A percentile compares a stretch with the other conserved stretches of the same genome.
Evolutionary conservation across 2,888 invertebrate species (phyloP).

Genomic region (Drepanosiphum platanoidis): DNA sequence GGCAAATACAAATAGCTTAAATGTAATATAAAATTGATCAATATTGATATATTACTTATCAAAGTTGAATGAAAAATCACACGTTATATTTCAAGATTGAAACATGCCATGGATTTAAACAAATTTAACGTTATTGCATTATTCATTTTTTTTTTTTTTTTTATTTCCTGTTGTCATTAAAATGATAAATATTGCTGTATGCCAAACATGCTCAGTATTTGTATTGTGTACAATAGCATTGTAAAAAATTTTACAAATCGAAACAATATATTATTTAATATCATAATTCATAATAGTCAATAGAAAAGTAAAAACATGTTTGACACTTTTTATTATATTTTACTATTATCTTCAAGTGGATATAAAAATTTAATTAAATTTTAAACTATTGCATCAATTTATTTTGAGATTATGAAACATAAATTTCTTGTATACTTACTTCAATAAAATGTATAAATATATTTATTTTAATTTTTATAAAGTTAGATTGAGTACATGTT

Average conservation of each 20-base stretch:
- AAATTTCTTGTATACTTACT: too few species aligned
- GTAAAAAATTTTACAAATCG: background rate
- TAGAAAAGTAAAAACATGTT: background rate
- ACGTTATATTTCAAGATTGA: background rate
- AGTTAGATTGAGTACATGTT: too few species aligned
- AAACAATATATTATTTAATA: background rate
- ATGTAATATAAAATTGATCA: background rate
- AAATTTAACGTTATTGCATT: slow-evolving; percentile 17
- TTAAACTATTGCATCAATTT: too few species aligned
- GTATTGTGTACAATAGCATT: background rate
- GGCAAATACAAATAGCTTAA: too few species aligned
- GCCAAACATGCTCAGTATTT: slow-evolving; percentile 28
- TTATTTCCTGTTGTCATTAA: slow-evolving; percentile 43
- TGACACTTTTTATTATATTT: background rate
- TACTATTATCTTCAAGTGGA: background rate
- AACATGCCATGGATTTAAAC: slow-evolving; percentile 6
- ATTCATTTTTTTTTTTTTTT: slow-evolving; percentile 29
- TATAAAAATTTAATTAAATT: too few species aligned
- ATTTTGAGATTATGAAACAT: too few species aligned
- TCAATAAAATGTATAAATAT: too few species aligned
- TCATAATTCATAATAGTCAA: background rate
- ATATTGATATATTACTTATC: background rate
- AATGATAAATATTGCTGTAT: background rate
- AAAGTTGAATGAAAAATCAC: background rate
- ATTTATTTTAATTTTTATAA: too few species aligned